Conservation (phyloP, 2,888 invertebrate species). For the Lathronympha strigana region DNA sequence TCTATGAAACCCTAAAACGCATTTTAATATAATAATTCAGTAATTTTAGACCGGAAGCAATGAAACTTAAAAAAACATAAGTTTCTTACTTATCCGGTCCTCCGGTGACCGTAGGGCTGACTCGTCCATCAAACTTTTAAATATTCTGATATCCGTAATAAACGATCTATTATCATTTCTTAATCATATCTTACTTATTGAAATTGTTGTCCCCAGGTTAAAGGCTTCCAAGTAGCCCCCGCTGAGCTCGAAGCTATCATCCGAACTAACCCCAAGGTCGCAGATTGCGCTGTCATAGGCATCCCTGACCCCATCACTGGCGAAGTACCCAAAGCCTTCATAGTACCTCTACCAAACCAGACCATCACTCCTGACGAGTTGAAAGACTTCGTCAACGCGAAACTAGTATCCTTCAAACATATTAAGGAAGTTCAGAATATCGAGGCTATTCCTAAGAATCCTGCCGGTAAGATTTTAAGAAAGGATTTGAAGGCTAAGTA, state of each 20-base stretch:
- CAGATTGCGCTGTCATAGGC: constrained; percentile 94
- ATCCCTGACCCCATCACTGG: constrained; percentile 88
- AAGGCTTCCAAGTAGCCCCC: constrained; percentile 92
- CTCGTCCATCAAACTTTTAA: too few species aligned
- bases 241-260: constrained; percentile 93
- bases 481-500: constrained; percentile 81
- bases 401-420: constrained; percentile 90
- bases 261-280: constrained; percentile 88
- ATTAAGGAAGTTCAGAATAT: constrained; percentile 87
- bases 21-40: too few species aligned
- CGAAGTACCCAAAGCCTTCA: constrained; percentile 90
- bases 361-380: constrained; percentile 82
- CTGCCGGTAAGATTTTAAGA: constrained; percentile 91
- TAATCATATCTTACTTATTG: too few species aligned
- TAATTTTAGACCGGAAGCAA: too few species aligned
- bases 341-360: constrained; percentile 82
- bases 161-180: too few species aligned
- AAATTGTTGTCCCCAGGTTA: constrained; percentile 72
- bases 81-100: too few species aligned
- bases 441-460: constrained; percentile 88
- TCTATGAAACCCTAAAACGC: too few species aligned
- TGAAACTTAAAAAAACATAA: too few species aligned
- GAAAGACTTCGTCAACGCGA: constrained; percentile 85
- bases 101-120: too few species aligned
- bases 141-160: too few species aligned